Conservation (phyloP, 2,888 invertebrate species). For the Liopterus haemorrhoidalis region DNA sequence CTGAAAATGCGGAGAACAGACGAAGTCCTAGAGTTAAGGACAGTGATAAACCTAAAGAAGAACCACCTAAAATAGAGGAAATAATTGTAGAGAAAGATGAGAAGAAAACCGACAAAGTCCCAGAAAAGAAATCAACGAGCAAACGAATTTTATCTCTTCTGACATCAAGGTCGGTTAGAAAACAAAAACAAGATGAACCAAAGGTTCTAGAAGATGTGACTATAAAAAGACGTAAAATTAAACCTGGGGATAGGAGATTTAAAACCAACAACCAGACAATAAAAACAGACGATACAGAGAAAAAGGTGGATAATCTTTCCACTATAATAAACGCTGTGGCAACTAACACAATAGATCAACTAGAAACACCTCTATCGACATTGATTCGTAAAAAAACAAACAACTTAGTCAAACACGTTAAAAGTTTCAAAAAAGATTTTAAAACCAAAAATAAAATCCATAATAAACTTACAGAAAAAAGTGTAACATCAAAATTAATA, state of each 20-base stretch:
- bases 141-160: constrained; percentile 17
- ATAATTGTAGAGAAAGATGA: constrained; percentile 5
- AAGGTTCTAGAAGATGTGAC: neutral
- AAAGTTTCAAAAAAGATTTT: no score
- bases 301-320: no score
- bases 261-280: no score
- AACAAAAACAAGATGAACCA: constrained; percentile 4
- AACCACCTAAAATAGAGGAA: constrained; percentile 11
- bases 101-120: no score
- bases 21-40: constrained; percentile 3
- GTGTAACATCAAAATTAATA: constrained; percentile 14
- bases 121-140: constrained; percentile 12
- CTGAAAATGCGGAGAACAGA: constrained; percentile 6
- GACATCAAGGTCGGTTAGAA: constrained; percentile 18
- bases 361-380: no score
- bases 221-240: constrained; percentile 4
- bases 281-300: no score
- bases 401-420: constrained; percentile 17
- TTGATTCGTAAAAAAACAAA: constrained; percentile 12
- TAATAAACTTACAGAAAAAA: constrained; percentile 11
- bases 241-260: no score
- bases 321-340: no score
- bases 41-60: constrained; percentile 11
- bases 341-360: no score
- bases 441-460: no score